Conservation (phyloP, 2,888 invertebrate genomes). For the Pharmacophagus antenor region DNA sequence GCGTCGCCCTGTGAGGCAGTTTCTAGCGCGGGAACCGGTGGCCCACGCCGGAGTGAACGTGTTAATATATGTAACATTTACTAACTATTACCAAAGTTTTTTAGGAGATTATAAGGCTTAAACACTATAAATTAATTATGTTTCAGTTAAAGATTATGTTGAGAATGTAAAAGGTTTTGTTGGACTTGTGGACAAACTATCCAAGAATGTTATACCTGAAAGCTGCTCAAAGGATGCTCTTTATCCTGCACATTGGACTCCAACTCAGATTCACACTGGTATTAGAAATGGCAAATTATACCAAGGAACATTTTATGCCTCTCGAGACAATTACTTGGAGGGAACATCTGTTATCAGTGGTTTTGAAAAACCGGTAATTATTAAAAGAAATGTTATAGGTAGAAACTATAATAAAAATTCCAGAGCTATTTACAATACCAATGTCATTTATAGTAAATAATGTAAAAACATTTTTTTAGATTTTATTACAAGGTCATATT, state of each 20-base stretch:
- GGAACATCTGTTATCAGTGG: constrained; percentile 91
- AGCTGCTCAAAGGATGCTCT: constrained; percentile 83
- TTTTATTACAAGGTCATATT: constrained; percentile 91
- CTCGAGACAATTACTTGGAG: constrained; percentile 96
- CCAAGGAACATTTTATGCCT: constrained; percentile 92
- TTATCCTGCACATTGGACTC: constrained; percentile 92
- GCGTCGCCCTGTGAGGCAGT: too few species aligned
- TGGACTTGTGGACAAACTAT: constrained; percentile 90
- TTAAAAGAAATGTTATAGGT: neutral
- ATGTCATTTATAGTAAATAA: too few species aligned
- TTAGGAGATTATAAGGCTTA: neutral
- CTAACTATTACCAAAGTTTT: neutral
- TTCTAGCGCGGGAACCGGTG: too few species aligned
- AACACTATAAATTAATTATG: constrained; percentile 19
- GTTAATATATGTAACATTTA: too few species aligned
- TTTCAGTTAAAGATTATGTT: constrained; percentile 87
- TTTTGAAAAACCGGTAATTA: constrained; percentile 87
- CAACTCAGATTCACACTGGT: constrained; percentile 88
- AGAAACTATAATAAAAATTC: too few species aligned
- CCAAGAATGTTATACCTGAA: constrained; percentile 83
- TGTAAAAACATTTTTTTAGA: constrained; percentile 64
- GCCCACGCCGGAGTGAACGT: too few species aligned
- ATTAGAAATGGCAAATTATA: constrained; percentile 87
- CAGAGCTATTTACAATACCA: too few species aligned
- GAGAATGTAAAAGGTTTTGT: constrained; percentile 84